phyloP scores from a whole-genome alignment of 2,888 invertebrate species.

The Coelopa pilipes region DNA sequence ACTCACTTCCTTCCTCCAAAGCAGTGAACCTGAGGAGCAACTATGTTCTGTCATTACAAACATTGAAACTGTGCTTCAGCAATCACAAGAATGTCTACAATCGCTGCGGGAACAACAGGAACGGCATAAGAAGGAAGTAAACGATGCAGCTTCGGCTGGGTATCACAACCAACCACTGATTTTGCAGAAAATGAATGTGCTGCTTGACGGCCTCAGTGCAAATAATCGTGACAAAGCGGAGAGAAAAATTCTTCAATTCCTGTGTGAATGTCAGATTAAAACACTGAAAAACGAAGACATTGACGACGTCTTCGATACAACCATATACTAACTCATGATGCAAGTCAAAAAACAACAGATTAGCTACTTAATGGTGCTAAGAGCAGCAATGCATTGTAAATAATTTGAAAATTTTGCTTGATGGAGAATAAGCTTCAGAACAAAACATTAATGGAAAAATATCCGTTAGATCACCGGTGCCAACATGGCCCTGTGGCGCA shows the following conservation, averaged over 20 bases:
- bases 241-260: conserved; percentile 59
- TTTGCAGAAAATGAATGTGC: conserved; percentile 47
- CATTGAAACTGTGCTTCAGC: conserved; percentile 56
- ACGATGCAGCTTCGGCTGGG: conserved; percentile 33
- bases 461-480: too few species aligned
- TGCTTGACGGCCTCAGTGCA: conserved; percentile 51
- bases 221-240: conserved; percentile 54
- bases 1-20: background rate
- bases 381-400: too few species aligned
- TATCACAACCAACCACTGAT: conserved; percentile 43
- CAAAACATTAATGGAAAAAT: too few species aligned
- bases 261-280: conserved; percentile 62
- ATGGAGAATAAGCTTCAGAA: too few species aligned
- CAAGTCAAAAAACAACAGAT: too few species aligned
- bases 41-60: conserved; percentile 54
- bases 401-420: too few species aligned
- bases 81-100: conserved; percentile 54
- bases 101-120: conserved; percentile 45
- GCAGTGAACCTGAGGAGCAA: conserved; percentile 47
- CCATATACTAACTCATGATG: too few species aligned
- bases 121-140: conserved; percentile 43
- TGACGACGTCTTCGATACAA: conserved; percentile 51
- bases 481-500: conserved; percentile 64
- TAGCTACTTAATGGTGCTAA: too few species aligned
- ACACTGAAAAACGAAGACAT: conserved; percentile 57